phyloP scores from a whole-genome alignment of 1,140 invertebrate species.

The Trachymyrmex septentrionalis region DNA sequence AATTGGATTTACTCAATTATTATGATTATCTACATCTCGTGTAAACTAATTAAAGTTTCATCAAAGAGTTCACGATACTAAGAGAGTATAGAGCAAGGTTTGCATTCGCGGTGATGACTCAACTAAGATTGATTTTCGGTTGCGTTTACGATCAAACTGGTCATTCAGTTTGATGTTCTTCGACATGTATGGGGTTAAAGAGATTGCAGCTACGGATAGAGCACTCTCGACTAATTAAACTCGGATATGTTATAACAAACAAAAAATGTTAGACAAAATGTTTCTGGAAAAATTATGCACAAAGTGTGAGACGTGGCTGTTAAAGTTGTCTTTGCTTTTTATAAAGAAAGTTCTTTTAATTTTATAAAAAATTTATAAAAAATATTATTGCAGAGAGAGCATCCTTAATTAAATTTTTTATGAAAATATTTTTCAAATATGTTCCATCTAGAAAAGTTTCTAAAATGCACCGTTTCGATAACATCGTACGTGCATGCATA shows the following conservation, averaged over 20 bases:
- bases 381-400: not conserved
- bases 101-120: conserved; percentile 40
- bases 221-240: conserved; percentile 48
- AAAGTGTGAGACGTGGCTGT: not conserved
- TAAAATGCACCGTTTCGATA: not conserved
- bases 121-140: conserved; percentile 61
- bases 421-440: not conserved
- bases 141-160: conserved; percentile 45
- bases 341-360: not conserved
- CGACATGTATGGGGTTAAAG: not conserved
- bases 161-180: conserved; percentile 33
- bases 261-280: not conserved
- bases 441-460: not conserved
- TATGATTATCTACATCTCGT: conserved; percentile 32
- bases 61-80: conserved; percentile 50
- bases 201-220: not conserved
- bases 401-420: not conserved
- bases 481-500: not conserved
- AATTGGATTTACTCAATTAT: conserved; percentile 58
- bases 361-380: not conserved
- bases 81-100: conserved; percentile 33
- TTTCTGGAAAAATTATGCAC: not conserved
- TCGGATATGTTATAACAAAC: not conserved
- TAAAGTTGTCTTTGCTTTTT: not conserved
- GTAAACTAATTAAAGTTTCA: conserved; percentile 62